A percentile compares a stretch with the other conserved stretches of the same genome.
Conservation (phyloP, 1,140 invertebrate species). For the Halictus rubicundus region DNA sequence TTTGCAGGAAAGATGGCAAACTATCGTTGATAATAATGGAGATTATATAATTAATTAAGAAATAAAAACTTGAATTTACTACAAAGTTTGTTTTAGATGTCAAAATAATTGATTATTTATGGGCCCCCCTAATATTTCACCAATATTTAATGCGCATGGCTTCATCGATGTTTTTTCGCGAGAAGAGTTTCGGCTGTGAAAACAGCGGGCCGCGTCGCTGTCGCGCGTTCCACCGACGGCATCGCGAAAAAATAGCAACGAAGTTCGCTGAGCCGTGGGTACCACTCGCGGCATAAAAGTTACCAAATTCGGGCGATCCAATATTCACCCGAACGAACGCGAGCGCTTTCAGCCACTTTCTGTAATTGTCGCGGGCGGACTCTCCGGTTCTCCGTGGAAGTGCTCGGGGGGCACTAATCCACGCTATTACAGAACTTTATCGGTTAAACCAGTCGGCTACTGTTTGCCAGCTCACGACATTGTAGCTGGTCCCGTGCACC, state of each 20-base stretch:
- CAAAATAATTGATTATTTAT: no score
- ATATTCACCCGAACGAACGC: constrained; percentile 32
- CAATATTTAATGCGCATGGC: no score
- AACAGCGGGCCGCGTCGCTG: neutral
- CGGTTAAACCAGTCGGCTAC: constrained; percentile 50
- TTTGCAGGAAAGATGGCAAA: no score
- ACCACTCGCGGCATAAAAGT: constrained; percentile 24
- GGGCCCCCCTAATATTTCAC: no score
- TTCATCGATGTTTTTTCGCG: no score
- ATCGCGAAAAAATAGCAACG: constrained; percentile 4
- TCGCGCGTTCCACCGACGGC: neutral
- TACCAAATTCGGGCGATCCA: constrained; percentile 28
- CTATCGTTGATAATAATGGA: no score
- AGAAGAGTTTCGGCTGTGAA: no score
- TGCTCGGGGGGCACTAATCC: constrained; percentile 51
- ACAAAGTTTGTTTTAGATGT: no score
- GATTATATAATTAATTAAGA: no score
- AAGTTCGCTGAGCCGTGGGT: neutral
- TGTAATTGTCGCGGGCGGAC: constrained; percentile 40
- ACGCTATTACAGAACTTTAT: constrained; percentile 60
- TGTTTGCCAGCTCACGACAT: constrained; percentile 47
- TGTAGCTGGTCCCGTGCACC: neutral
- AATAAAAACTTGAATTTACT: no score
- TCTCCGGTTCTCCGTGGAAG: constrained; percentile 28
- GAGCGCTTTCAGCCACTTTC: constrained; percentile 22